Base-by-base conservation (phyloP, 2,113 vertebrate species). In the Lepus timidus region DNA sequence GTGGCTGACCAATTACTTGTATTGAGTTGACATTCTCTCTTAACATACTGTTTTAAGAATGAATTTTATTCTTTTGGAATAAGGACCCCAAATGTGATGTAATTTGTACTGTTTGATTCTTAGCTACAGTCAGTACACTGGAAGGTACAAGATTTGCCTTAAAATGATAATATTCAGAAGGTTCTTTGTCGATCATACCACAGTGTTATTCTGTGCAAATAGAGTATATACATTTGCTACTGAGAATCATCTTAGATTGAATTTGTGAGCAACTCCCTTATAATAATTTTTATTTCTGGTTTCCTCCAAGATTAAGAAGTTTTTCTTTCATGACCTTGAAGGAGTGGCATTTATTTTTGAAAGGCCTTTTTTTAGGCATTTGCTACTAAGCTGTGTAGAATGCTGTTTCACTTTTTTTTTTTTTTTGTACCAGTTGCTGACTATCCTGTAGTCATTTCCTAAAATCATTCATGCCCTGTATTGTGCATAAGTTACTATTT, bases 381-480 rank as follows among this genome's bases (percentile, higher is more conserved):
- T 83, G 55, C 36, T 44, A 31, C 3, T 58, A 68, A 68, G 36
- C n/a, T 76, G 16, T 61, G 1, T 82, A 58, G 23, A 76, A 81
- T 71, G 39, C 52, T 73, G 12, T 89, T 92, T 89, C 4, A 23
- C 16, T 92, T 6, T 78, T 73, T 88, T 92, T 88, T 92, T 6
- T 78, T 73, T 88, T 88, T 36, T 88, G 31, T 92, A 33, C 13
- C 17, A 79, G 4, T 74, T 86, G n/a, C 39, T n/a, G n/a, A 27
- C 23, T 82, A 4, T 51, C 22, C n/a, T 83, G 2, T 62, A 39
- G 87, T 67, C 22, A 27, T 65, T 90, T 68, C 19, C n/a, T 74
- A 23, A 62, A 90, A 36, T 29, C n/a, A 55, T 83, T 82, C 17
- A 87, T 92, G 36, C 27, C 39, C 49, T 95, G 0, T 83, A 23